phyloP scores from a whole-genome alignment of 53 echinoderm and acorn worm species.

The Holothuria leucospilota region DNA sequence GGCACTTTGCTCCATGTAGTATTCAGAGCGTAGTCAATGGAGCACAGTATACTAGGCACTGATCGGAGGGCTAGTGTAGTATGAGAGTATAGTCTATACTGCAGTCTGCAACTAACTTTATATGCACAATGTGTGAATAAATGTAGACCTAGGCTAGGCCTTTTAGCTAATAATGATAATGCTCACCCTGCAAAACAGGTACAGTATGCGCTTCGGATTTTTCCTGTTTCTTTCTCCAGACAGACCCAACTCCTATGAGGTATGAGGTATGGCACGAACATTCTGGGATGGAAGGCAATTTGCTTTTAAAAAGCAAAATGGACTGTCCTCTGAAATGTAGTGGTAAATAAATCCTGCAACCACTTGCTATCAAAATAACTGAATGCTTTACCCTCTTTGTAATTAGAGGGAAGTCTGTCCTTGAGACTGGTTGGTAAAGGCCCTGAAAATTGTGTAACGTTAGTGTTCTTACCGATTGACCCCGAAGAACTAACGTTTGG shows the following conservation, averaged over 20 bases:
- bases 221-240: slow-evolving; percentile 13
- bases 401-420: slow-evolving; percentile 52
- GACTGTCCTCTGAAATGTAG: slow-evolving; percentile 37
- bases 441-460: no score
- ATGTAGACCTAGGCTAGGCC: not conserved
- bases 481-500: no score
- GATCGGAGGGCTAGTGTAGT: no score
- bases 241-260: slow-evolving; percentile 17
- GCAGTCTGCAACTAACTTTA: slow-evolving; percentile 9
- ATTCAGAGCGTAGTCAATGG: no score
- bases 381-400: slow-evolving; percentile 61
- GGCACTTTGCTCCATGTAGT: no score
- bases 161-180: not conserved
- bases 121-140: not conserved
- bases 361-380: slow-evolving; percentile 50
- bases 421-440: slow-evolving; percentile 22
- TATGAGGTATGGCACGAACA: not conserved
- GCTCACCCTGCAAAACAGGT: slow-evolving; percentile 52
- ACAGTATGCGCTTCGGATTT: slow-evolving; percentile 8
- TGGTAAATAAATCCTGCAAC: slow-evolving; percentile 55
- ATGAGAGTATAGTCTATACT: not conserved
- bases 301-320: slow-evolving; percentile 51
- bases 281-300: slow-evolving; percentile 17
- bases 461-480: no score
- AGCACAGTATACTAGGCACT: no score